A percentile compares a stretch with the other conserved stretches of the same genome.
phyloP scores from a whole-genome alignment of 2,113 vertebrate species.

The Hypanus sabinus region DNA sequence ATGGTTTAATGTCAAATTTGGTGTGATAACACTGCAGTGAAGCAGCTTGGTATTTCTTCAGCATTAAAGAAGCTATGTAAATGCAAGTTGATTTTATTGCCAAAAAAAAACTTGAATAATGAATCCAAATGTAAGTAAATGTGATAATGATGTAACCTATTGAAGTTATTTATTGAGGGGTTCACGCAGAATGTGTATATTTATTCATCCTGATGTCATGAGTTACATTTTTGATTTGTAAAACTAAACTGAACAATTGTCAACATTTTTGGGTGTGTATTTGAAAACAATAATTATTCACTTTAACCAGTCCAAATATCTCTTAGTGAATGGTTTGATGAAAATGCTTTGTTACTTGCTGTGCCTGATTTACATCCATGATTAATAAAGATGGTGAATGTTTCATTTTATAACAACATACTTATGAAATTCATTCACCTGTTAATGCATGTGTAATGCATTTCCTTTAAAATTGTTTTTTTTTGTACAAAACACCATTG shows the following conservation, averaged over 20 bases:
- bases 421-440: not conserved
- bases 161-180: not conserved
- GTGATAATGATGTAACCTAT: not conserved
- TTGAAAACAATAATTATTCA: not conserved
- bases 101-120: not conserved
- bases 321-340: not conserved
- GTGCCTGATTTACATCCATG: not conserved
- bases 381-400: not conserved
- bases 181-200: not conserved
- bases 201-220: not conserved
- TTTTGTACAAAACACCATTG: no score
- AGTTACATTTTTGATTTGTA: not conserved
- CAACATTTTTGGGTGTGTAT: not conserved
- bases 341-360: not conserved
- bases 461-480: no score
- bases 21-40: no score
- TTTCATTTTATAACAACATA: not conserved
- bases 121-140: not conserved
- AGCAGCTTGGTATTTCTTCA: no score
- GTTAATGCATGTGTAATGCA: not conserved
- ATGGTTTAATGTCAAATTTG: no score
- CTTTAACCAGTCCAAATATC: not conserved
- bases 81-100: no score
- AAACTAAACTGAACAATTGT: not conserved
- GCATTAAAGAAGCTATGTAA: no score